These are phyloP conservation scores for Diplodus puntazzo DNA, from an alignment of 2,797 vertebrate species.

Conservation along the genomic window DNA sequence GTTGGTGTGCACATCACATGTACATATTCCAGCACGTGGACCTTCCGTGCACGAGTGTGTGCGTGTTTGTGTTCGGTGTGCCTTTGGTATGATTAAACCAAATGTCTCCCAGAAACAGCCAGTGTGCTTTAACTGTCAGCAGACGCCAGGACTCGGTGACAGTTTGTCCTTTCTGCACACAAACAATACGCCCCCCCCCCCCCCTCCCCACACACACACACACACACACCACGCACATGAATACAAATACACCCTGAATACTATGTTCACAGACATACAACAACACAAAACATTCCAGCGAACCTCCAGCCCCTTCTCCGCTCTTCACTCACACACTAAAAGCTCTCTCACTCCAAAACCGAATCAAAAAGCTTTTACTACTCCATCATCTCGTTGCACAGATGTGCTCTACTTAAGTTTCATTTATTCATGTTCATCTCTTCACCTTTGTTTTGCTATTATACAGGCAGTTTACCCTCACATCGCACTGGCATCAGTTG, in stretches of 20 bases:
- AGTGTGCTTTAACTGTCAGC: conserved; percentile 16
- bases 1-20: neutral
- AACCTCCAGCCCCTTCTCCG: neutral
- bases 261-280: neutral
- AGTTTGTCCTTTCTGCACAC: conserved; percentile 28
- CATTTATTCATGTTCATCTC: conserved; percentile 7
- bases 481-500: neutral
- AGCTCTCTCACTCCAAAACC: conserved; percentile 51
- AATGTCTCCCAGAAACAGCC: conserved; percentile 6
- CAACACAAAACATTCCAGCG: conserved; percentile 9
- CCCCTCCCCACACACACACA: neutral
- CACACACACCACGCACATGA: neutral
- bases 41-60: neutral
- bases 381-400: conserved; percentile 61
- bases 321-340: conserved; percentile 49
- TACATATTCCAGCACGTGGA: neutral
- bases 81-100: neutral
- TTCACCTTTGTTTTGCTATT: conserved; percentile 19
- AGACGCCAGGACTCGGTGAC: conserved; percentile 23
- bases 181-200: neutral
- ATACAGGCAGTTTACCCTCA: neutral
- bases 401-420: conserved; percentile 57
- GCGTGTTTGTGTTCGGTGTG: neutral
- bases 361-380: conserved; percentile 65
- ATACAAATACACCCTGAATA: neutral